Evolutionary conservation across 2,888 invertebrate species (phyloP), one percentile per base, ranked within the genome.

Genomic region (Cacoxenus indagator): DNA sequence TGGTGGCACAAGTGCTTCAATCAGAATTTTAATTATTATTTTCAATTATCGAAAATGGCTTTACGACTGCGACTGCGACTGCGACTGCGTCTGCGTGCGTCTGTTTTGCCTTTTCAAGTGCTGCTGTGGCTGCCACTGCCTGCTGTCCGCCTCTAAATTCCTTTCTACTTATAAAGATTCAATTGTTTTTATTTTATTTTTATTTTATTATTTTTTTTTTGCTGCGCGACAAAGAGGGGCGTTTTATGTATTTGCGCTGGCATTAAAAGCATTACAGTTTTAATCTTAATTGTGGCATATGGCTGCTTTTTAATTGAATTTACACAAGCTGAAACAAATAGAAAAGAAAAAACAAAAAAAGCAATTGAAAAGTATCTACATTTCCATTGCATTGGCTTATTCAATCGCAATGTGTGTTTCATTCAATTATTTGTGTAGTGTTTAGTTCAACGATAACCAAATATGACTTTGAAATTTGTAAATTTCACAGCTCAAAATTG

Each of bases 1-100:
- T 22, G 9, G 22, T 22, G 24, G 22, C 51, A 51, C 51, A 51
- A 51, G 48, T 71, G 74, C 65, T 68, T 77, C 79, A 81, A 81
- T 84, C 84, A 77, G 81, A 84, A 84, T 84, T 84, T 84, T 84
- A 84, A 84, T 84, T 83, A 83, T 84, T 80, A 76, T 84, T 84
- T 84, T 84, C 84, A 84, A 84, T 84, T 84, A 84, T 82, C 77
- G 77, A 83, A 83, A 81, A 81, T 78, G 80, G 67, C 72, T 76
- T 80, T 76, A 76, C 70, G 70, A 73, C 78, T 76, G 75, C 73
- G 8, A 64, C 64, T 57, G 59, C 46, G 67, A 65, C 48, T 65
- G 51, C 57, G 64, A 64, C 62, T 68, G 66, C 27, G 59, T 67
- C 67, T 67, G 67, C 9, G 11, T 62, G 24, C 73, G 8, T 65